Conservation (phyloP, 1,140 invertebrate species). For the Saccostrea cuccullata region DNA sequence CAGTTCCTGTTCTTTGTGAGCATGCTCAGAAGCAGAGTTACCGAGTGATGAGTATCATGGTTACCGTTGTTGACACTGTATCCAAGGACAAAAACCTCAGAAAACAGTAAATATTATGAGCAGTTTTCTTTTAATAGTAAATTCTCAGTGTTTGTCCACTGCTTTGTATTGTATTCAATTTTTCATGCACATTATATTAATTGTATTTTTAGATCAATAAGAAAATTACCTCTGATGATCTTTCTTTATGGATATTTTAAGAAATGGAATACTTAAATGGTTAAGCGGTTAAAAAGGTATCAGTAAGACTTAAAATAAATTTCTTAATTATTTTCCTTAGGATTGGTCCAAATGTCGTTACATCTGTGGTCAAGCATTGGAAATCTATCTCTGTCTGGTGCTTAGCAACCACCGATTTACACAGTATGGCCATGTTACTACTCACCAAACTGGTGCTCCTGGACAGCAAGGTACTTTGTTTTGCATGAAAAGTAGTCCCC, state of each 20-base stretch:
- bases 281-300: not conserved
- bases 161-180: not conserved
- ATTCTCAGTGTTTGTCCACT: not conserved
- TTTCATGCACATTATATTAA: not conserved
- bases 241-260: not conserved
- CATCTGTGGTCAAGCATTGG: slow-evolving; percentile 64
- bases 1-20: slow-evolving; percentile 60
- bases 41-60: slow-evolving; percentile 68
- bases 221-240: not conserved
- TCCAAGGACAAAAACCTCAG: slow-evolving; percentile 67
- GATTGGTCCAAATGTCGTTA: slow-evolving; percentile 60
- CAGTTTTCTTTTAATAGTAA: not conserved
- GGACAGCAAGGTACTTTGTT: slow-evolving; percentile 69
- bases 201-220: not conserved
- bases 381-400: slow-evolving; percentile 63
- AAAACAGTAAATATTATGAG: slow-evolving; percentile 67
- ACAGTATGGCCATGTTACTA: slow-evolving; percentile 66
- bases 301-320: not conserved
- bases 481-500: too few species aligned
- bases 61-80: slow-evolving; percentile 69
- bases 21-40: slow-evolving; percentile 57
- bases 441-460: slow-evolving; percentile 74
- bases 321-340: slow-evolving; percentile 46
- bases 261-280: not conserved
- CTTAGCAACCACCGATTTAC: slow-evolving; percentile 59